Percentiles rank a stretch among this genome's conserved stretches.
Conservation (phyloP, 1,140 invertebrate species). For the Listronotus bonariensis region DNA sequence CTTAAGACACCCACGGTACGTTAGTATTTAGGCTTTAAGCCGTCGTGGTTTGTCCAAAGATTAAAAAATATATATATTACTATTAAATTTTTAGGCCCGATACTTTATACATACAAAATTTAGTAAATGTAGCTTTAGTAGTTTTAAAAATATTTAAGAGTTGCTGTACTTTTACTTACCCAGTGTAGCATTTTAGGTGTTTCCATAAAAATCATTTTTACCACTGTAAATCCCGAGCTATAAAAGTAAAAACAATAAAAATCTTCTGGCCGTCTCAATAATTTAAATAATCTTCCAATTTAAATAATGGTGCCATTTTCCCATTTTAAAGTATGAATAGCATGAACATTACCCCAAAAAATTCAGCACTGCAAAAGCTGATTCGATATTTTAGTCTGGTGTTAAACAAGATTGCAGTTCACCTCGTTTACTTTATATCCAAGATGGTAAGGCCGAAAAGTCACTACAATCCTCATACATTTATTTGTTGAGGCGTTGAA, state of each 20-base stretch:
- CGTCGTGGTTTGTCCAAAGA: too few relatives aligned
- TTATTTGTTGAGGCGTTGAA: background rate
- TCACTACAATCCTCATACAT: slow-evolving; percentile 1
- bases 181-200: too few relatives aligned
- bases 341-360: slow-evolving; percentile 21
- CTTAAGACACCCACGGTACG: too few relatives aligned
- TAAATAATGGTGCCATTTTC: slow-evolving; percentile 30
- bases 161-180: too few relatives aligned
- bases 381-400: slow-evolving; percentile 13
- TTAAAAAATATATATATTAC: too few relatives aligned
- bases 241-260: slow-evolving; percentile 23
- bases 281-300: slow-evolving; percentile 29
- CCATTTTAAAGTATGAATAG: slow-evolving; percentile 25
- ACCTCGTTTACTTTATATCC: slow-evolving; percentile 16
- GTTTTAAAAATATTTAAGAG: too few relatives aligned
- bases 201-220: too few relatives aligned
- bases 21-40: too few relatives aligned
- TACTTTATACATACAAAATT: too few relatives aligned
- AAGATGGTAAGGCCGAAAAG: slow-evolving; percentile 3
- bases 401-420: slow-evolving; percentile 20
- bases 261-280: background rate
- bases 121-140: too few relatives aligned
- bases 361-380: slow-evolving; percentile 18
- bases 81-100: too few relatives aligned
- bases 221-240: background rate